Percentiles rank a stretch among this genome's conserved stretches.
Evolutionary conservation across 2,888 invertebrate species (phyloP).

Genomic region (Altica lythri): DNA sequence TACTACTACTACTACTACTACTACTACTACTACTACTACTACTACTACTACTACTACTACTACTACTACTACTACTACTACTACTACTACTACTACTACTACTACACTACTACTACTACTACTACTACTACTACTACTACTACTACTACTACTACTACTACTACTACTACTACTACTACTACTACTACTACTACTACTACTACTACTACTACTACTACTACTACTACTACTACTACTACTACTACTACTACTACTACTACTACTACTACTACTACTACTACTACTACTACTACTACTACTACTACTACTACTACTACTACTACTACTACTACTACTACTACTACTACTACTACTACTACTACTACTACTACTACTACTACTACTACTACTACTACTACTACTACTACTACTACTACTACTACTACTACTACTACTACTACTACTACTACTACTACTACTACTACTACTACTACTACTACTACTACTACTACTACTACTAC

Average conservation of each 20-base stretch:
- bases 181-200: slow-evolving; percentile 16
- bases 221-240: slow-evolving; percentile 15
- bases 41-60: slow-evolving; percentile 8
- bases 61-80: slow-evolving; percentile 8
- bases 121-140: slow-evolving; percentile 7
- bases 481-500: slow-evolving; percentile 8
- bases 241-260: slow-evolving; percentile 8
- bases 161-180: slow-evolving; percentile 16
- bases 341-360: slow-evolving; percentile 8
- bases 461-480: slow-evolving; percentile 8
- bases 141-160: slow-evolving; percentile 10
- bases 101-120: slow-evolving; percentile 8
- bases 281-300: slow-evolving; percentile 8
- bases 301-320: slow-evolving; percentile 8
- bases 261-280: slow-evolving; percentile 8
- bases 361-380: slow-evolving; percentile 8
- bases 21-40: slow-evolving; percentile 8
- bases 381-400: slow-evolving; percentile 8
- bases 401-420: slow-evolving; percentile 8
- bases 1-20: slow-evolving; percentile 8
- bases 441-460: slow-evolving; percentile 8
- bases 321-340: slow-evolving; percentile 8
- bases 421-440: slow-evolving; percentile 8
- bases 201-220: slow-evolving; percentile 16
- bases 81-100: slow-evolving; percentile 8